Evolutionary conservation across 1,140 invertebrate genomes (phyloP).

Genomic region (Platyscapa corneri): DNA sequence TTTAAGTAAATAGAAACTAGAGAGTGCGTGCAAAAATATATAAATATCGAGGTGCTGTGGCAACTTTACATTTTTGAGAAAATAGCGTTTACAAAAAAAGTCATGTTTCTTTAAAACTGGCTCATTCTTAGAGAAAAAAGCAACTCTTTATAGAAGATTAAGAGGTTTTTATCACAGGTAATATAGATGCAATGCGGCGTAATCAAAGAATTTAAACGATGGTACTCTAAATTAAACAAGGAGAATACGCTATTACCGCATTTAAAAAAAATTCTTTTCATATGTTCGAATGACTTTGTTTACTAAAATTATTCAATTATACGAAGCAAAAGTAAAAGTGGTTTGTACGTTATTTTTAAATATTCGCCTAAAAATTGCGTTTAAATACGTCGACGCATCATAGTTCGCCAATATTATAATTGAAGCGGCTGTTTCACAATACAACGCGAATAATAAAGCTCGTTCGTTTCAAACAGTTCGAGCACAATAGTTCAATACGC

Average conservation of each 20-base stretch:
- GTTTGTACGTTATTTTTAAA: background rate
- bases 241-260: background rate
- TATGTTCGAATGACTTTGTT: background rate
- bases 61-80: slow-evolving; percentile 28
- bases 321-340: background rate
- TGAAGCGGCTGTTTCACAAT: no score
- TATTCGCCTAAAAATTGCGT: no score
- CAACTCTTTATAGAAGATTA: background rate
- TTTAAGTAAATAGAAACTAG: slow-evolving; percentile 51
- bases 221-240: background rate
- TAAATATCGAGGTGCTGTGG: slow-evolving; percentile 14
- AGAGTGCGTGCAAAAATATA: slow-evolving; percentile 21
- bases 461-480: no score
- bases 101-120: background rate
- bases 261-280: background rate
- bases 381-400: no score
- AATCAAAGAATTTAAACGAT: background rate
- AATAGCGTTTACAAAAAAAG: background rate
- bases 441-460: no score
- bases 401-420: no score
- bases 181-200: background rate
- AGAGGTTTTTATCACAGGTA: background rate
- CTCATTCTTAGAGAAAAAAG: background rate
- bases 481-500: no score
- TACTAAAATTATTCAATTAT: background rate